Evolutionary conservation across 2,888 invertebrate genomes (phyloP).

Genomic region (Bombylius discolor): DNA sequence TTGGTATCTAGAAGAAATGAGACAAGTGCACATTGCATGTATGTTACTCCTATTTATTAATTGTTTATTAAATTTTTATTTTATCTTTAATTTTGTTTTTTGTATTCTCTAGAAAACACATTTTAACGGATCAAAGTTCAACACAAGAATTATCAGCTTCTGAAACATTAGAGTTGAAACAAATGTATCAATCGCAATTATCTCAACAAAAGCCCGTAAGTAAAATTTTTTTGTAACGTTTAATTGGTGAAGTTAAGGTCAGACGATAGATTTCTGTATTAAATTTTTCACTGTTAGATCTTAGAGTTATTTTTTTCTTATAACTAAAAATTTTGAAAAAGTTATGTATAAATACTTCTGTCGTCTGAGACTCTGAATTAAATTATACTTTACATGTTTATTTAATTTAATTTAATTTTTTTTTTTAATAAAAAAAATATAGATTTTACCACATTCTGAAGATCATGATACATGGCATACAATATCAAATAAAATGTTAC

Average conservation of each 20-base stretch:
- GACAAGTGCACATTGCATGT: slow-evolving; percentile 65
- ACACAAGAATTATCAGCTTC: slow-evolving; percentile 24
- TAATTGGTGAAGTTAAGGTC: no score
- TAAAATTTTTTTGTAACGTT: no score
- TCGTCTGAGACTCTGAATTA: background rate
- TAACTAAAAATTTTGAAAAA: no score
- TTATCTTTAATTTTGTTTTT: slow-evolving; percentile 2
- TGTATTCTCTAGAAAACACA: slow-evolving; percentile 22
- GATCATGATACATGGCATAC: slow-evolving; percentile 33
- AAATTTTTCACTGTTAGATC: no score
- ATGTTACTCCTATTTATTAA: slow-evolving; percentile 19
- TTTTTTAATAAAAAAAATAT: background rate
- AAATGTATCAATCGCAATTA: slow-evolving; percentile 29
- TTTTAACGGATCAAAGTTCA: slow-evolving; percentile 24
- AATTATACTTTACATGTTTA: background rate
- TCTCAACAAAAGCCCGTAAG: slow-evolving; percentile 23
- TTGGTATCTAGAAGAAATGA: slow-evolving; percentile 55
- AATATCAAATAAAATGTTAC: slow-evolving; percentile 33
- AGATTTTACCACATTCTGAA: slow-evolving; percentile 24
- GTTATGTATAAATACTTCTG: no score
- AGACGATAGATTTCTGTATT: no score
- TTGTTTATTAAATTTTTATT: background rate
- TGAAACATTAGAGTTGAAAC: slow-evolving; percentile 27
- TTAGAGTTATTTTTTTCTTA: no score
- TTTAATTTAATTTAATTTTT: background rate